Evolutionary conservation across 2,888 invertebrate species (phyloP), one percentile per base, ranked within the genome.

Genomic region (Cryptocephalus moraei): DNA sequence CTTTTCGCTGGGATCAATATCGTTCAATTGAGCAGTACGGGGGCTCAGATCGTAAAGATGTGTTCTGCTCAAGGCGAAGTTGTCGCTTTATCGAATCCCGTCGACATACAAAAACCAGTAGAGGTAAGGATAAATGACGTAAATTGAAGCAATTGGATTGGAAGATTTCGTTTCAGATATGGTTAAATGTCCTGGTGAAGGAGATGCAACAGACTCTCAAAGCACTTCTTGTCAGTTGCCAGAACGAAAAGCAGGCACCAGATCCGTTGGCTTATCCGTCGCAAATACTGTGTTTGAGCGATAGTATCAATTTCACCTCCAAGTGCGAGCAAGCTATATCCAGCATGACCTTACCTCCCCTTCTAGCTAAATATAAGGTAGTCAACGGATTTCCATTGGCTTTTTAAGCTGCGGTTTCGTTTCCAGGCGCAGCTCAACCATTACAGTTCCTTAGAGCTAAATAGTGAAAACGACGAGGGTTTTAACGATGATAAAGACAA

Each of bases 1-100:
- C 75, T 99, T 12, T 99, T 96, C 71, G 91, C 94, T 32, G 93
- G 93, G 1, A 84, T 91, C 47, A 81, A 86, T 48, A 80, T 79
- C 22, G 87, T 96, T 3, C 75, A 80, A 40, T 83, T 93, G 57
- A 57, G 68, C 57, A 44, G 52, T n/a, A 48, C 67, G 62, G 78
- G 67, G 70, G 71, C 57, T 69, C 71, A 57, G 66, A 77, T 59
- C 48, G 67, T 68, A 51, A 82, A 85, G 1, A 81, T 92, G 67
- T 81, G 81, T 58, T 90, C 88, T 9, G 69, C 82, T 31, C 80
- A 86, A 64, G 88, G 84, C 2, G 90, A 91, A 71, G 73, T 74
- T 6, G 84, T 91, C 4, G 73, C 76, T 12, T 72, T 92, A 13
- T 76, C 76, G 41, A 80, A 78, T 49, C 75, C 82, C 32, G 80